Evolutionary conservation across 2,888 invertebrate genomes (phyloP), one percentile per base, ranked within the genome.

Genomic region (Drosophila paracracens): DNA sequence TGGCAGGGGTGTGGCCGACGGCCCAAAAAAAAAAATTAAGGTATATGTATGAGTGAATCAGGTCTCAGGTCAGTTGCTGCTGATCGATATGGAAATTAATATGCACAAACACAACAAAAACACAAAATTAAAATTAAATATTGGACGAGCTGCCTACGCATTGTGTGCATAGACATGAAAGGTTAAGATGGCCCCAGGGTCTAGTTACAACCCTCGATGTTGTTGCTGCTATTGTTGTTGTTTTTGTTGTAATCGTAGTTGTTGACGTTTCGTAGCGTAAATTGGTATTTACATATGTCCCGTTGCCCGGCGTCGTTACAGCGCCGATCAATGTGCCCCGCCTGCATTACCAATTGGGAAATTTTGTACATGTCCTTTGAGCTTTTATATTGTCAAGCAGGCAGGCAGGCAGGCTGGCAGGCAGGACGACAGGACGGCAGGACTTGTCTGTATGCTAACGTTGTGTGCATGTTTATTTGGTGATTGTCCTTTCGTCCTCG

Each of bases 231-330:
- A 38, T 63, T 56, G 38, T 35, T 51, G 58, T 38, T 53, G 54
- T 48, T 75, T 67, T 78, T 76, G 69, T 81, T 83, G 89, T 86
- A 90, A 91, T 89, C 70, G 90, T 76, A 70, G 78, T 63, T 91
- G 90, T 89, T 87, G 91, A 87, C 91, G 84, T 84, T 84, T 85
- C 85, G 80, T 70, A 82, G 71, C 85, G 86, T 81, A 88, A 90
- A 91, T 91, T 88, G 90, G 81, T 88, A 88, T 88, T 91, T 88
- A 90, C 87, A 91, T 88, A 91, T 91, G 87, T 81, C 74, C 77
- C 77, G 75, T 65, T 60, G 69, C 40, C 62, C 60, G 57, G 48
- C 50, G 43, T 40, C 56, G 78, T 54, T 60, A 46, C 74, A 25
- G 68, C 69, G 70, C 68, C 83, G 77, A 83, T 83, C 81, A 79